Evolutionary conservation across 2,888 invertebrate genomes (phyloP).

Genomic region (Anarsia innoxiella): DNA sequence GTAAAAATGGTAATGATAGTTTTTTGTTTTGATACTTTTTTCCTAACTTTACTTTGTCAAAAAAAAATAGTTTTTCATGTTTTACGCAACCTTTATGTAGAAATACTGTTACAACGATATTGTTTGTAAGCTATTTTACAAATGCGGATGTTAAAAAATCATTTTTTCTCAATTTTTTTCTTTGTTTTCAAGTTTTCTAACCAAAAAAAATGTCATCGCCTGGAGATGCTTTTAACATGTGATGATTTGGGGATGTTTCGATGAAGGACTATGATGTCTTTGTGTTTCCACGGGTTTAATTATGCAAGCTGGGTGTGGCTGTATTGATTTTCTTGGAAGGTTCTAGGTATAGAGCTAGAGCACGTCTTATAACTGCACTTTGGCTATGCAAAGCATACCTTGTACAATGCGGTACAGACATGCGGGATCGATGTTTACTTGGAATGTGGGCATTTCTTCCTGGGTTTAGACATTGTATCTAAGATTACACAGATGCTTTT

Average conservation of each 20-base stretch:
- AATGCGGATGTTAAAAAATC: conserved; percentile 28
- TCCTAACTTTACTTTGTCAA: conserved; percentile 59
- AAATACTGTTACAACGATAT: conserved; percentile 18
- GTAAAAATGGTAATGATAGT: conserved; percentile 75
- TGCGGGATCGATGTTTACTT: conserved; percentile 31
- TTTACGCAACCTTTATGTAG: conserved; percentile 25
- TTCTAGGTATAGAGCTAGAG: conserved; percentile 68
- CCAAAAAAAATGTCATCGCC: conserved; percentile 67
- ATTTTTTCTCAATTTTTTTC: conserved; percentile 57
- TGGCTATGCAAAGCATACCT: conserved; percentile 40
- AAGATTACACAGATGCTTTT: too few species aligned
- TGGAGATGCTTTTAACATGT: conserved; percentile 62
- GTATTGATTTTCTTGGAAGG: conserved; percentile 74
- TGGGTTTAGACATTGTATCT: too few species aligned
- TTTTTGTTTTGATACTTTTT: conserved; percentile 77
- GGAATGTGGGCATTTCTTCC: conserved; percentile 14
- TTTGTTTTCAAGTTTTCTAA: conserved; percentile 70
- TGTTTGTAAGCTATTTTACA: conserved; percentile 13
- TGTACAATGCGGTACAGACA: conserved; percentile 45
- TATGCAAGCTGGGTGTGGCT: conserved; percentile 74
- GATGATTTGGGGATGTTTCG: conserved; percentile 49
- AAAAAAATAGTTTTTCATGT: conserved; percentile 45
- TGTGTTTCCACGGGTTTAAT: conserved; percentile 46
- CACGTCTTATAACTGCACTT: conserved; percentile 63
- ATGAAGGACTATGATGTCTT: conserved; percentile 33